A percentile compares a stretch with the other conserved stretches of the same genome.
Conservation (phyloP, 92 coral and sea anemone genomes). For the Galaxea fascicularis region DNA sequence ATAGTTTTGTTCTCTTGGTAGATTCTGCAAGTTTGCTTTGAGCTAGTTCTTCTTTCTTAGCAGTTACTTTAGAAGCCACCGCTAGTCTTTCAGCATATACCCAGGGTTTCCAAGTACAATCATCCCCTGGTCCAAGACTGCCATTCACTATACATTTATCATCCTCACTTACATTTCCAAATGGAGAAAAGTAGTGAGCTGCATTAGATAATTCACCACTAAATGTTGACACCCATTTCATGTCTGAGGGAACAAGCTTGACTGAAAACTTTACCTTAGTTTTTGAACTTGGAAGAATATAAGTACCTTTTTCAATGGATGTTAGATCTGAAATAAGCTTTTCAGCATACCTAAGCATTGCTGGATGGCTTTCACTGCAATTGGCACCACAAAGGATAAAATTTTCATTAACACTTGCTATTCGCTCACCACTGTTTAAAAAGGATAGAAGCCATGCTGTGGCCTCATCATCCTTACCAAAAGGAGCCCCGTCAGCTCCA, state of each 20-base stretch:
- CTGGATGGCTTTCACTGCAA: conserved; percentile 59
- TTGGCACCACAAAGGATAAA: conserved; percentile 71
- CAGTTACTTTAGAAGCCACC: neutral
- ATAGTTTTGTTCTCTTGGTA: conserved; percentile 24
- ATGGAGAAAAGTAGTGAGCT: conserved; percentile 54
- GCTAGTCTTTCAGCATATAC: neutral
- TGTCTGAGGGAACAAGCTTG: conserved; percentile 59
- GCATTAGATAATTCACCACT: conserved; percentile 40
- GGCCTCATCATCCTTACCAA: conserved; percentile 68
- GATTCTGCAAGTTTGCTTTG: conserved; percentile 33
- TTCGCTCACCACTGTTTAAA: conserved; percentile 56
- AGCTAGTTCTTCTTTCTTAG: conserved; percentile 27
- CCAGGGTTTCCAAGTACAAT: too few species aligned
- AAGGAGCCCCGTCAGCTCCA: conserved; percentile 63
- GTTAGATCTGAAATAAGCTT: conserved; percentile 64
- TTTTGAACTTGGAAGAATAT: conserved; percentile 15
- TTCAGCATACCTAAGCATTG: conserved; percentile 57
- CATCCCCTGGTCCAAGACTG: neutral
- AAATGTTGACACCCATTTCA: conserved; percentile 68
- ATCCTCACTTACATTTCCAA: conserved; percentile 55
- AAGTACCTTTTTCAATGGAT: conserved; percentile 37
- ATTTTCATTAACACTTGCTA: conserved; percentile 63
- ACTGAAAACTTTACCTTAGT: conserved; percentile 38
- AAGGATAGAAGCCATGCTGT: conserved; percentile 71
- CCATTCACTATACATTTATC: too few species aligned